Evolutionary conservation across 2,113 vertebrate genomes (phyloP), one percentile per base, ranked within the genome.

Genomic region (Nicator chloris): DNA sequence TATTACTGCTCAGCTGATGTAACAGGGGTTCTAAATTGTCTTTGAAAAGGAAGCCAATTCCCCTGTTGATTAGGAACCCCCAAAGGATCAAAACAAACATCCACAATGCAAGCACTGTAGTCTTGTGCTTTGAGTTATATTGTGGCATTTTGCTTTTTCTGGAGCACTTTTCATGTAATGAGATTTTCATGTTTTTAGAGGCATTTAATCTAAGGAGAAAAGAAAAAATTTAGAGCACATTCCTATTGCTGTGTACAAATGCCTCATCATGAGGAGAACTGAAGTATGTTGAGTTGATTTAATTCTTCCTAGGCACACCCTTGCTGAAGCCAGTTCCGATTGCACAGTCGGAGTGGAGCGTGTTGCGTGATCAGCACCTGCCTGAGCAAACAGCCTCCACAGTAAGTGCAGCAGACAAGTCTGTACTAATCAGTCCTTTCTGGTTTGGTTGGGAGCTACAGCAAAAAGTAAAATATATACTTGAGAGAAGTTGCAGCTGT

Each of bases 291-390:
- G 94, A 96, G 91, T 68, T 64, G 92, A 71, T 96, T 82, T 71
- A 3, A 39, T 93, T 96, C 96, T 92, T 72, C 88, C 90, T 72
- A 99, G 98, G 97, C 96, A 97, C 94, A 21, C 53, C 97, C 92
- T 87, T 97, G 64, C 76, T 45, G 7, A 98, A 94, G 91, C 94
- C 97, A 2, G 94, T 40, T 20, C 27, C 42, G 81, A 4, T 51
- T 65, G 86, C 96, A 30, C 94, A 70, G 93, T 95, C 98, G 5
- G 98, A 98, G 71, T 97, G 98, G 98, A 98, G 94, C 93, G 35
- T 90, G n/a, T 75, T 89, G 78, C 95, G 80, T 11, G 94, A 95
- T 39, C 97, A 95, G 85, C 96, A 96, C 63, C 75, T 56, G 44
- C 95, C 88, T 24, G 95, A 97, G 63, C 97, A 95, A 69, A 53